phyloP scores from a whole-genome alignment of 2,888 invertebrate genomes.

The Macrosiphum euphorbiae region DNA sequence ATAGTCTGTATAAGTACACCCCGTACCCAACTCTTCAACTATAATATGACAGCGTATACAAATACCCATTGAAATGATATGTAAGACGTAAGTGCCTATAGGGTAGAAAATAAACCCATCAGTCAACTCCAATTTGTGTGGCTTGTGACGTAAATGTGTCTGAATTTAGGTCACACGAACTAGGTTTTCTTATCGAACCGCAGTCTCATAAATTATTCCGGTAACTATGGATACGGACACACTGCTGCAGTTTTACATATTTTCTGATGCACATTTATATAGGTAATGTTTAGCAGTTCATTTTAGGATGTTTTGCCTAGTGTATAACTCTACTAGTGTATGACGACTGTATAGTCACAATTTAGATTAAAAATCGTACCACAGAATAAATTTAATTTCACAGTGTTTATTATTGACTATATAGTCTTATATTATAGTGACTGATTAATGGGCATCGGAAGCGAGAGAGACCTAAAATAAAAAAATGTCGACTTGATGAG shows the following conservation, averaged over 20 bases:
- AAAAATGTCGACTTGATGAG: too few species aligned
- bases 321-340: neutral
- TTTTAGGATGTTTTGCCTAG: neutral
- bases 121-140: neutral
- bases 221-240: neutral
- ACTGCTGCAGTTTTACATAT: neutral
- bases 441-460: neutral
- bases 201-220: neutral
- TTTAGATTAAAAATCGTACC: neutral
- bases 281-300: neutral
- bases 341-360: neutral
- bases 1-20: too few species aligned
- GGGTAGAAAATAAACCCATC: neutral
- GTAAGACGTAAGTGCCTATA: too few species aligned
- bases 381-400: neutral
- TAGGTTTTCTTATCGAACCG: neutral
- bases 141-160: neutral
- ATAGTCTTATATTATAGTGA: too few species aligned
- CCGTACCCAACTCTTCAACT: too few species aligned
- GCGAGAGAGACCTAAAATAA: neutral
- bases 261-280: neutral
- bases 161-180: constrained; percentile 1
- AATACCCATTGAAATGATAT: too few species aligned
- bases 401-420: neutral
- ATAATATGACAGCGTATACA: too few species aligned